phyloP scores from a whole-genome alignment of 2,113 vertebrate species.

The Macaca nemestrina region DNA sequence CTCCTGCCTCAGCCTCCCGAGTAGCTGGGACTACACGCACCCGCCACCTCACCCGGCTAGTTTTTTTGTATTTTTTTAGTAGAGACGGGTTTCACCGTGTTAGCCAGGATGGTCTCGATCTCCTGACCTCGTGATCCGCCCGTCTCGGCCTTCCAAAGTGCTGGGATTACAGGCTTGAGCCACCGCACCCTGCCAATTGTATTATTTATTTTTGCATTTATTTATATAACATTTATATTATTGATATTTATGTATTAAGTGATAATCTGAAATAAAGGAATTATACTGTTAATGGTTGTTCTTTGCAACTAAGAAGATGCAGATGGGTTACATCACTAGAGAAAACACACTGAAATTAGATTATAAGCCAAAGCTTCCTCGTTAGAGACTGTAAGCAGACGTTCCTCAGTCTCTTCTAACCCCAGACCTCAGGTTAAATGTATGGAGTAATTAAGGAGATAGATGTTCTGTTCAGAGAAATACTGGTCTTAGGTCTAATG shows the following conservation, averaged over 20 bases:
- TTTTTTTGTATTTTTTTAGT: too few species aligned
- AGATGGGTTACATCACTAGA: neutral
- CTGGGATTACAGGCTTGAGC: too few species aligned
- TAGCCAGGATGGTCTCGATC: too few species aligned
- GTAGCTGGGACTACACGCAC: too few species aligned
- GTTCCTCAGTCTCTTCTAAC: neutral
- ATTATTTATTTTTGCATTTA: neutral
- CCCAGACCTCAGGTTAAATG: neutral
- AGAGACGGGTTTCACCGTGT: too few species aligned
- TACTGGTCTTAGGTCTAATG: neutral
- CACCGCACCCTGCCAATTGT: too few species aligned
- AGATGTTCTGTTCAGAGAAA: neutral
- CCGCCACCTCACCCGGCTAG: too few species aligned
- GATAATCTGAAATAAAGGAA: slow-evolving; percentile 27
- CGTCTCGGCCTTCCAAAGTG: too few species aligned
- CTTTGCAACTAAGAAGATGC: neutral
- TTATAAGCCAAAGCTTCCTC: neutral
- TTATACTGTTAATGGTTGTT: neutral
- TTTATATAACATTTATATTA: neutral
- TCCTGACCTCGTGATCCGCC: too few species aligned
- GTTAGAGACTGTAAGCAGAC: neutral
- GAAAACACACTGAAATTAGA: neutral
- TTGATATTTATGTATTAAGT: neutral
- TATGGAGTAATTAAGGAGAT: neutral
- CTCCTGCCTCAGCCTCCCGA: too few species aligned